Conservation (phyloP, 2,888 invertebrate species). For the Anagyrus pseudococci region DNA sequence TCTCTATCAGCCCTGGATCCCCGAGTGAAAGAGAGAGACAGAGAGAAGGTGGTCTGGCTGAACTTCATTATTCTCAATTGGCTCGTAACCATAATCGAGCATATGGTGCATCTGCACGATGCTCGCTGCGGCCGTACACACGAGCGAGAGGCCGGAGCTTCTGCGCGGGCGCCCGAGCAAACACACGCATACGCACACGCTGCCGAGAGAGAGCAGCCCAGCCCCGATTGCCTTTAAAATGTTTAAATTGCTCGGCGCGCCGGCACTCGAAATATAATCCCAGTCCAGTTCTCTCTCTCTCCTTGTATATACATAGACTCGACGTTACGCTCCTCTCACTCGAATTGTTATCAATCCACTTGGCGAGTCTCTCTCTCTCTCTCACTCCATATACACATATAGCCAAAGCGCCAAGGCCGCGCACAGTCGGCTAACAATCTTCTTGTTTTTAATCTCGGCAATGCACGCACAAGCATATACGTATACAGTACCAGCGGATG, state of each 20-base stretch:
- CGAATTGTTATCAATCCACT: constrained; percentile 37
- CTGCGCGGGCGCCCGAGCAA: no score
- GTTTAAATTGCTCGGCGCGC: constrained; percentile 31
- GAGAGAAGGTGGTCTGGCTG: constrained; percentile 7
- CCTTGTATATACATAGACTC: no score
- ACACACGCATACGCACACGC: background rate
- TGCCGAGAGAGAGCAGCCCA: background rate
- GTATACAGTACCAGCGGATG: no score
- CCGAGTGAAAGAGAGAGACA: constrained; percentile 7
- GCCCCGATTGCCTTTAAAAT: constrained; percentile 32
- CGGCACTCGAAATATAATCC: constrained; percentile 22
- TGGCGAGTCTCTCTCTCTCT: constrained; percentile 5
- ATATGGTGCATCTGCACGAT: constrained; percentile 35
- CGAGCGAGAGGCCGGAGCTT: background rate
- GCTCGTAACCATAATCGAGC: constrained; percentile 34
- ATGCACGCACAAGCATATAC: no score
- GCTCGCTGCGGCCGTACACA: background rate
- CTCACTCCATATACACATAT: background rate
- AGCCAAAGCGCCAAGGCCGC: no score
- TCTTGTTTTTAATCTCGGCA: no score
- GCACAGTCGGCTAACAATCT: no score
- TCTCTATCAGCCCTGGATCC: no score
- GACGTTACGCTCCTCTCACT: no score
- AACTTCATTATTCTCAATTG: constrained; percentile 41
- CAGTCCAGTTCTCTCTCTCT: constrained; percentile 1